Evolutionary conservation across 2,888 invertebrate genomes (phyloP), one percentile per base, ranked within the genome.

Genomic region (Laspeyria flexula): DNA sequence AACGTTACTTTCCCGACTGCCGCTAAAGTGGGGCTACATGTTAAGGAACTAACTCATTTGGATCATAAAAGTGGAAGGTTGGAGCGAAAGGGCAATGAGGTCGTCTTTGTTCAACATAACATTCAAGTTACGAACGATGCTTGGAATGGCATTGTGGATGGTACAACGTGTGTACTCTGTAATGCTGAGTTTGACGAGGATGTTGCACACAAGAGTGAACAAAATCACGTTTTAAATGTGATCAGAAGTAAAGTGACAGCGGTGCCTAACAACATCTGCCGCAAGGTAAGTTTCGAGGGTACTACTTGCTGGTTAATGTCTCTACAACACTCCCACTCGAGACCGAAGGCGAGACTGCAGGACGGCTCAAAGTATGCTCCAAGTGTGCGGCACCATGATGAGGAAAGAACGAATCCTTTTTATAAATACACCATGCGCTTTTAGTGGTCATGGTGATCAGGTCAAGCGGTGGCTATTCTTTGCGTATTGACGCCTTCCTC

Each of bases 61-160:
- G 11, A 4, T 31, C 5, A 3, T 1, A 49, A 39, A 18, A 18
- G 15, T 3, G 11, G 10, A 1, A 5, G 21, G 1, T 13, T 29
- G n/a, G 5, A 12, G 5, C 55, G 61, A n/a, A 21, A 33, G 0
- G 33, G 41, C 4, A 27, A 41, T 4, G 9, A 34, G 11, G 39
- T 61, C 1, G 16, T 65, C 15, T 52, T 43, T 0, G 7, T 7
- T 1, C 58, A 48, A 9, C 46, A 58, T 10, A 11, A 33, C 10
- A 44, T 23, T n/a, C 1, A 43, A 1, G 39, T 66, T 2, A n/a
- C 46, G 1, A 41, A 55, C 9, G 42, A 45, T 4, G 60, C 65
- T 5, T 66, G 69, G 69, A 58, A 66, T 1, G 58, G 66, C 11
- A 25, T 58, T 0, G 18, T 66, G 1, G 55, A 54, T 1, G 47